Evolutionary conservation across 1,140 invertebrate genomes (phyloP), one percentile per base, ranked within the genome.

Genomic region (Ceratina calcarata): DNA sequence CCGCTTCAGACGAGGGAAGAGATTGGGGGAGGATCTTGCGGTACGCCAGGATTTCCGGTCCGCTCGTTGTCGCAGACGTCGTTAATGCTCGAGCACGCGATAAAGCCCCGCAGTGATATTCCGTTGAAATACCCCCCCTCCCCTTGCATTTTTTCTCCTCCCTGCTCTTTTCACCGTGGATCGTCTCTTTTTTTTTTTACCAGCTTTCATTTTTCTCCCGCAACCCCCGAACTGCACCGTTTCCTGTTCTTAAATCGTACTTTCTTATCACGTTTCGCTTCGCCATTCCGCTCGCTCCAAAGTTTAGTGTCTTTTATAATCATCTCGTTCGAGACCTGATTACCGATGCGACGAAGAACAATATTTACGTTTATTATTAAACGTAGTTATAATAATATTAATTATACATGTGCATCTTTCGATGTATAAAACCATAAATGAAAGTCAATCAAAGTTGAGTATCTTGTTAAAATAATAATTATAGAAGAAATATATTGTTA

Each of bases 71-170:
- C 60, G 76, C 69, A 78, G 69, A 57, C 68, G 76, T 72, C 68
- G 76, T 78, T 78, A 78, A 78, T 72, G 76, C 68, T 57, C 76
- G 68, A 20, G 68, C 69, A 64, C 60, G 76, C 68, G 76, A 78
- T 78, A 78, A 78, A 78, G 60, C 60, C 37, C 58, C n/a, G 32
- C 8, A 12, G 69, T 55, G 69, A 72, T 78, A 78, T 78, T 65
- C 51, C 68, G 20, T 49, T 27, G 60, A 45, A 45, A 78, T 62
- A 65, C 27, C 45, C 22, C 71, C 71, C 68, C 62, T 64, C 10
- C n/a, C n/a, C 49, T 20, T 55, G n/a, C 22, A 0, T 58, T 13
- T 6, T 12, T 20, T 20, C 32, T 37, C 27, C n/a, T 15, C 13
- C 10, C 15, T 57, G 24, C 10, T 7, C 16, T 27, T 18, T 12